Evolutionary conservation across 2,113 vertebrate genomes (phyloP).

Genomic region (Panurus biarmicus): DNA sequence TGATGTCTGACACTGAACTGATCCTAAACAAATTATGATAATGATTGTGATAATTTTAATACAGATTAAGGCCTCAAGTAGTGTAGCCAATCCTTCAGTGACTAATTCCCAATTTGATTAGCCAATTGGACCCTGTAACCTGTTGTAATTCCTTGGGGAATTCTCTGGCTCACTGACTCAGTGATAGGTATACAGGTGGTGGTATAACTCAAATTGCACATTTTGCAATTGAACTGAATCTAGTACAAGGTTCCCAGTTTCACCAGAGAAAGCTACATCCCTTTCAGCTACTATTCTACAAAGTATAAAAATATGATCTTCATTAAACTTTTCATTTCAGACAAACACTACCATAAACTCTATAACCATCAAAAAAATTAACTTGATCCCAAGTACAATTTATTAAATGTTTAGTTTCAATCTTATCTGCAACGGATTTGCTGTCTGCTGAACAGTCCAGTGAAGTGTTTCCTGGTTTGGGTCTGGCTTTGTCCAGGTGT

Average conservation of each 20-base stretch:
- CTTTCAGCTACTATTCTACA: neutral
- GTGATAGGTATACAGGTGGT: neutral
- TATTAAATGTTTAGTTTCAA: neutral
- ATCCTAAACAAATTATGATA: neutral
- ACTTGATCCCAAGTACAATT: neutral
- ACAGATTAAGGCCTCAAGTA: neutral
- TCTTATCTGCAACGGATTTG: neutral
- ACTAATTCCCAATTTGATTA: neutral
- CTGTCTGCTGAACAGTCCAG: neutral
- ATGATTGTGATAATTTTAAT: neutral
- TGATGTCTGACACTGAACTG: neutral
- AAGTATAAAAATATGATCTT: neutral
- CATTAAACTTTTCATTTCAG: neutral
- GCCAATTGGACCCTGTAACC: neutral
- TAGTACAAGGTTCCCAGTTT: neutral
- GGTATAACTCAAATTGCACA: neutral
- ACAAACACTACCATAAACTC: neutral
- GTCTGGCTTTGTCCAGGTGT: neutral
- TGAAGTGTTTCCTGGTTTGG: neutral
- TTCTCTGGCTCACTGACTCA: neutral
- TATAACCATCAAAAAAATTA: neutral
- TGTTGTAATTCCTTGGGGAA: neutral
- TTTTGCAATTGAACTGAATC: neutral
- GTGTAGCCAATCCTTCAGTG: neutral
- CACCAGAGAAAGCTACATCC: neutral